Evolutionary conservation across 2,113 vertebrate species (phyloP), one percentile per base, ranked within the genome.

Genomic region (Trinectes maculatus): DNA sequence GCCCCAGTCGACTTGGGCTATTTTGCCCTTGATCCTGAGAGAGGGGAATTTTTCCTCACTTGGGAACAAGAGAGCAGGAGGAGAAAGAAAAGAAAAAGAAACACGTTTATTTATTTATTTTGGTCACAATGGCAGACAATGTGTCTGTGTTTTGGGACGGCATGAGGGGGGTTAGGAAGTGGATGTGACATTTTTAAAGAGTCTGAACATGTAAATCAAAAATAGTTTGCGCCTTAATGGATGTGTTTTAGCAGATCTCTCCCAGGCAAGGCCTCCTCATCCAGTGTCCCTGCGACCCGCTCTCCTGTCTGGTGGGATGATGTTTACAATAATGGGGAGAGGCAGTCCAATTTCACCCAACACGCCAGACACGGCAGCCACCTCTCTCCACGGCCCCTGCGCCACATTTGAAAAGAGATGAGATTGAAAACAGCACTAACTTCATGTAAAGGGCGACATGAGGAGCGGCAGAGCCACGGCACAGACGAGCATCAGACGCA

Each of bases 281-380:
- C 84, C 73, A 18, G 85, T 71, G 68, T 86, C 82, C 83, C 82
- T 6, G 80, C 82, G 80, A 89, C 89, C 87, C 48, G 81, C 87
- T 74, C 63, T 82, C 89, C 89, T 91, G 91, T 92, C 90, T 78
- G 85, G 53, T 60, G 59, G 87, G 90, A 90, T 92, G 92, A 93
- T 93, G 93, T 92, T 93, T 92, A 91, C 90, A 89, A 90, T 93
- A 93, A 93, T 93, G 84, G 90, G 85, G 88, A 92, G 88, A 93
- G 93, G 91, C 92, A 93, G 92, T 92, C 90, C 93, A 93, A 93
- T 93, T 93, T 93, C 93, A 85, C 80, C 80, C 88, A 87, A 93
- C 92, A 91, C 84, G 84, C 80, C 68, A 89, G 83, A 81, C 82
- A 71, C 83, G 74, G 77, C 85, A 89, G 89, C 89, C 88, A 87